A percentile compares a stretch with the other conserved stretches of the same genome.
phyloP scores from a whole-genome alignment of 2,888 invertebrate genomes.

The Chirona hameri region DNA sequence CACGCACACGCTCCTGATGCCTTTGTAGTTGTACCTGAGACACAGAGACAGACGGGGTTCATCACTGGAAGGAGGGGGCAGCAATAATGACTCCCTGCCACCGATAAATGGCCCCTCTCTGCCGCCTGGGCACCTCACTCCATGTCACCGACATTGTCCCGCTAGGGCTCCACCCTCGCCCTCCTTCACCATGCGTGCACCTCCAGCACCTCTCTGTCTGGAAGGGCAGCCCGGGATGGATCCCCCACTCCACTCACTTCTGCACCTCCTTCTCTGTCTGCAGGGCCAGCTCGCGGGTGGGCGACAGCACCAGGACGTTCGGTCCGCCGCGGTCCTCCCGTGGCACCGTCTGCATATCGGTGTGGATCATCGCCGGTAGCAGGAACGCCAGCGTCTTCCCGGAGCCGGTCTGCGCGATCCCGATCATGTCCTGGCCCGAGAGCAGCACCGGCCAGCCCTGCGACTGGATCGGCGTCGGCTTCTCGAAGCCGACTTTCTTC shows the following conservation, averaged over 20 bases:
- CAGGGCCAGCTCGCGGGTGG: constrained; percentile 86
- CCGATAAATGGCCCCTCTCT: too few relatives aligned
- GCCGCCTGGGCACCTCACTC: too few relatives aligned
- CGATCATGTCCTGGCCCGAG: constrained; percentile 87
- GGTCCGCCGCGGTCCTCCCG: constrained; percentile 62
- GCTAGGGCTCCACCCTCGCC: too few relatives aligned
- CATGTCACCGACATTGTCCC: too few relatives aligned
- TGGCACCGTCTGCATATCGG: constrained; percentile 76
- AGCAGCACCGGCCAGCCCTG: constrained; percentile 94
- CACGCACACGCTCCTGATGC: constrained; percentile 65
- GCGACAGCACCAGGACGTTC: constrained; percentile 81
- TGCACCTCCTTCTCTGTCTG: constrained; percentile 89
- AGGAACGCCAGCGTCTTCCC: constrained; percentile 94
- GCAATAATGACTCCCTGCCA: too few relatives aligned
- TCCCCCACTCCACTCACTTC: constrained; percentile 60
- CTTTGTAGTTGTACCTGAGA: not conserved
- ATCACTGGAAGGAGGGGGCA: too few relatives aligned
- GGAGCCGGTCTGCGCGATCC: constrained; percentile 92
- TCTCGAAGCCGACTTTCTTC: constrained; percentile 69
- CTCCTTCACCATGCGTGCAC: too few relatives aligned
- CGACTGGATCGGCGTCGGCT: constrained; percentile 86
- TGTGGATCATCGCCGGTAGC: constrained; percentile 87
- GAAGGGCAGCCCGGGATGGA: too few relatives aligned
- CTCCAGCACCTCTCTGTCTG: too few relatives aligned
- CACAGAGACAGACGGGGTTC: not conserved